Evolutionary conservation across 2,113 vertebrate species (phyloP), one percentile per base, ranked within the genome.

Genomic region (Diphyllodes magnificus): DNA sequence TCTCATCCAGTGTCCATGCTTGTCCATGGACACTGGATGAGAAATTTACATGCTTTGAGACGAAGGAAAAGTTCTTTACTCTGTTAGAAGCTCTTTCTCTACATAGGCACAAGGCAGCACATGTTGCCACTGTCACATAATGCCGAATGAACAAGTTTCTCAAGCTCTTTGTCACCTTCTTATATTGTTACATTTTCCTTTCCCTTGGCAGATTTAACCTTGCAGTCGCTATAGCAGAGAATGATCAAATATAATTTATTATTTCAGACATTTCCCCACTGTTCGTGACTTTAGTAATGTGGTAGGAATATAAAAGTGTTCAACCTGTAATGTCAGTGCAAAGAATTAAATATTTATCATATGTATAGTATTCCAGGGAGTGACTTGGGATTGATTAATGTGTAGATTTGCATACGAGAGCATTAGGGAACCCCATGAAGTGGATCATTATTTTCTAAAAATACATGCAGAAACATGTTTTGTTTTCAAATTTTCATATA

Each of bases 261-360:
- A 65, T 69, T 92, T 88, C 35, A 53, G 68, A 39, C 33, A 77
- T 25, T 79, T 73, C 37, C 64, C 19, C 39, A 30, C 21, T 53
- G 31, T 61, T 81, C 0, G 0, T 80, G 64, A 27, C 37, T 90
- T 90, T 78, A 81, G 40, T 82, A 75, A 83, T 65, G 40, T 90
- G n/a, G 19, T 45, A 69, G 28, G 23, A 90, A 66, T 76, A 42
- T 51, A 49, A 18, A 82, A 75, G 45, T 57, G 5, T 78, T 88
- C 56, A 90, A 88, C 47, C 71, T 88, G 47, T 56, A 92, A 40
- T 81, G 47, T 83, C 56, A 92, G 12, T 63, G n/a, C 51, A 86
- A 90, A 45, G 42, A 90, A 90, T 95, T 71, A 93, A 96, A 50
- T 93, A 92, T 94, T 94, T 96, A 90, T 90, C 45, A 47, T 69